phyloP scores from a whole-genome alignment of 2,888 invertebrate genomes.

The Hirtodrosophila confusa region DNA sequence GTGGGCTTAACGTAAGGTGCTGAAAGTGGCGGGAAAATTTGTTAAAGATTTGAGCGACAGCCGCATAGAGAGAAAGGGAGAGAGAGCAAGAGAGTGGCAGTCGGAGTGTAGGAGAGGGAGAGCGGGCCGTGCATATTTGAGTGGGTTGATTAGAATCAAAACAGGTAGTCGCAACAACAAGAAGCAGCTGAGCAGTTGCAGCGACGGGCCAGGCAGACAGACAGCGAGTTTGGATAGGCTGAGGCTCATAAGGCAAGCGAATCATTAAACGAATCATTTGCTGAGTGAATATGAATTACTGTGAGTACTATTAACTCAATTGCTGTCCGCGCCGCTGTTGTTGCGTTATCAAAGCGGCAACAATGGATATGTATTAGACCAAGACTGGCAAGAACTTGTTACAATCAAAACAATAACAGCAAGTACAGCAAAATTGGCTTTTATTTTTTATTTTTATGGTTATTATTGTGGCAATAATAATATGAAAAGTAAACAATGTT shows the following conservation, averaged over 20 bases:
- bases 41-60: constrained; percentile 55
- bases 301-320: constrained; percentile 14
- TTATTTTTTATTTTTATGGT: constrained; percentile 53
- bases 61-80: constrained; percentile 8
- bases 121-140: constrained; percentile 35
- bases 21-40: constrained; percentile 76
- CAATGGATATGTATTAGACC: constrained; percentile 6
- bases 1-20: constrained; percentile 68
- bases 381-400: constrained; percentile 44
- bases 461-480: constrained; percentile 56
- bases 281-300: constrained; percentile 23
- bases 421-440: constrained; percentile 45
- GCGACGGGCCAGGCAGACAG: constrained; percentile 27
- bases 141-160: constrained; percentile 72
- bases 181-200: constrained; percentile 42
- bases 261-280: constrained; percentile 34
- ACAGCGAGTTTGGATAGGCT: neutral
- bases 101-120: constrained; percentile 15
- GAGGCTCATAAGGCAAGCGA: constrained; percentile 15
- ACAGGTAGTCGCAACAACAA: constrained; percentile 65
- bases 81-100: constrained; percentile 1
- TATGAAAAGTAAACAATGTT: constrained; percentile 67
- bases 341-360: constrained; percentile 40
- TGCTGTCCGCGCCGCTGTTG: constrained; percentile 1
- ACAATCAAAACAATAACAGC: constrained; percentile 30